These are phyloP conservation scores for Kryptolebias ocellatus DNA, from an alignment of 2,797 vertebrate genomes.

Conservation along the genomic window DNA sequence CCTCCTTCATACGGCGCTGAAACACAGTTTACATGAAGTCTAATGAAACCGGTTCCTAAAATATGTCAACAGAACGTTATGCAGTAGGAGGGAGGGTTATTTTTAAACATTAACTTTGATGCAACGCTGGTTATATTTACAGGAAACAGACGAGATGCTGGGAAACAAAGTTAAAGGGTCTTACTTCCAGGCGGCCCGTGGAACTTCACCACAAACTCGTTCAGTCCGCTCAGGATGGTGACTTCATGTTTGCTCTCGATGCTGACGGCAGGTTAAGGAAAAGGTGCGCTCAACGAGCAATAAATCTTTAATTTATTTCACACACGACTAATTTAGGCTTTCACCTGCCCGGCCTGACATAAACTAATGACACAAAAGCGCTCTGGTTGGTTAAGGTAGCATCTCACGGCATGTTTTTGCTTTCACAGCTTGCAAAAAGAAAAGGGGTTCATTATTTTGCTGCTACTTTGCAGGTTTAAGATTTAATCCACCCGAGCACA, in stretches of 20 bases:
- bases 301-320: no score
- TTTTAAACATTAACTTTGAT: not conserved
- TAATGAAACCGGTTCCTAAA: not conserved
- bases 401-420: no score
- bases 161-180: constrained; percentile 51
- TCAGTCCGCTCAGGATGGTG: constrained; percentile 95
- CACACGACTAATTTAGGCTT: no score
- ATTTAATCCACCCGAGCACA: no score
- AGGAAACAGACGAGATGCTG: not conserved
- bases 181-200: constrained; percentile 97
- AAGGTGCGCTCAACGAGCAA: constrained; percentile 33
- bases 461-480: no score
- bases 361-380: no score
- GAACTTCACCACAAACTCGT: constrained; percentile 97
- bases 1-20: constrained; percentile 92
- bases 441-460: no score
- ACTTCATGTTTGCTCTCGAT: constrained; percentile 98
- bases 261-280: constrained; percentile 85
- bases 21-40: not conserved
- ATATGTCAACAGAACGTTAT: not conserved
- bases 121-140: not conserved
- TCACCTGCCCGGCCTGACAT: no score
- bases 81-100: not conserved
- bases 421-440: no score
- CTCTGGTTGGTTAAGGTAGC: no score